Conservation (phyloP, 2,888 invertebrate species). For the Trissolcus brochymenae region DNA sequence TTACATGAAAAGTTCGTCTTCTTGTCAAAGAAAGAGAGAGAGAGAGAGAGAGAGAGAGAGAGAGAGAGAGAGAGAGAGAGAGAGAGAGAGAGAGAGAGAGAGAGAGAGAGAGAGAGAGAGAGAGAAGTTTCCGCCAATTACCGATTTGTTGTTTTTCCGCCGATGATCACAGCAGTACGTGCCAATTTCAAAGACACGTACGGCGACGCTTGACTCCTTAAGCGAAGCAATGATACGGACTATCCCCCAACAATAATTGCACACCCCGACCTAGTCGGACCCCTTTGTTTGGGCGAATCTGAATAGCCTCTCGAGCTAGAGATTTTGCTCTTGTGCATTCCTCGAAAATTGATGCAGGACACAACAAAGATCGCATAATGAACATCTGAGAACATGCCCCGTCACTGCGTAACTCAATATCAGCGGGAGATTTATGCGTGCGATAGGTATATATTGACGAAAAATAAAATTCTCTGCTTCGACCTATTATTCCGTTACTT, state of each 20-base stretch:
- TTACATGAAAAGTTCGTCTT: too few species aligned
- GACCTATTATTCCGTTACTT: constrained; percentile 53
- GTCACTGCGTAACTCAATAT: constrained; percentile 10
- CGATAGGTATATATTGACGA: constrained; percentile 33
- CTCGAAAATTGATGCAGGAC: constrained; percentile 1
- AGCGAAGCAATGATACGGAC: constrained; percentile 38
- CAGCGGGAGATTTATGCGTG: constrained; percentile 34
- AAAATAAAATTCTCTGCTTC: constrained; percentile 26
- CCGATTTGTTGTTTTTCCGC: constrained; percentile 53
- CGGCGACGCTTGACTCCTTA: constrained; percentile 38
- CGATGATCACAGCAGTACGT: constrained; percentile 20
- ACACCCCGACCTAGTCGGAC: constrained; percentile 17
- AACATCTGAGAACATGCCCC: constrained; percentile 15
- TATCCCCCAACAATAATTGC: constrained; percentile 40
- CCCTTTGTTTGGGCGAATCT: constrained; percentile 6
- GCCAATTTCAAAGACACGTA: constrained; percentile 43
- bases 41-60: constrained; percentile 8
- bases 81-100: constrained; percentile 13
- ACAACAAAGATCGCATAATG: background rate
- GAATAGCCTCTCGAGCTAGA: background rate
- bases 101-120: constrained; percentile 13
- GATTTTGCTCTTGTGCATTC: constrained; percentile 1
- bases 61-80: constrained; percentile 15
- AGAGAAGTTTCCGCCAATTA: constrained; percentile 43
- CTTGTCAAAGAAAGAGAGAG: background rate